Conservation (phyloP, 2,113 vertebrate genomes). For the Monopterus albus region DNA sequence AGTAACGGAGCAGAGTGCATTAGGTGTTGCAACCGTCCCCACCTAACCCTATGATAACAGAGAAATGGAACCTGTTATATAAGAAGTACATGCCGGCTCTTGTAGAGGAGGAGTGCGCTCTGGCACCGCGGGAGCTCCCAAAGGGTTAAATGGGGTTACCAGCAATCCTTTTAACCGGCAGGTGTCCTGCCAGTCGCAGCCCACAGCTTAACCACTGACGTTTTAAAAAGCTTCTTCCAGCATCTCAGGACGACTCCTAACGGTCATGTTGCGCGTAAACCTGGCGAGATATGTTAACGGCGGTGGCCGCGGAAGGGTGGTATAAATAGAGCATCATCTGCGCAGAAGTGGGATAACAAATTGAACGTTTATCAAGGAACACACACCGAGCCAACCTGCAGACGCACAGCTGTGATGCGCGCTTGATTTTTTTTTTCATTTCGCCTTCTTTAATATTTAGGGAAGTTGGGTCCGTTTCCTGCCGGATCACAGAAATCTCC, state of each 20-base stretch:
- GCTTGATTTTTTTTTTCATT: not conserved
- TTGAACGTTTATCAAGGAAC: conserved; percentile 47
- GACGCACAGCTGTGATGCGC: conserved; percentile 14
- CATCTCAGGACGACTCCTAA: conserved; percentile 87
- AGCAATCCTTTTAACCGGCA: conserved; percentile 89
- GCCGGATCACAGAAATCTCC: conserved; percentile 3
- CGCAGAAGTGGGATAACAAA: conserved; percentile 68
- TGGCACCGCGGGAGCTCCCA: conserved; percentile 53
- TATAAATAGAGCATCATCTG: conserved; percentile 84
- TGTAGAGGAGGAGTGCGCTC: too few species aligned
- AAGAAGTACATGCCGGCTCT: too few species aligned
- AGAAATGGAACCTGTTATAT: too few species aligned
- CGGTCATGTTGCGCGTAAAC: conserved; percentile 85
- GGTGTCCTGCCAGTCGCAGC: conserved; percentile 91
- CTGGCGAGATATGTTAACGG: conserved; percentile 83
- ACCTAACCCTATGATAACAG: too few species aligned
- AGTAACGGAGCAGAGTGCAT: too few species aligned
- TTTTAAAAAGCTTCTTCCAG: conserved; percentile 84
- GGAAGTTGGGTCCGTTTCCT: not conserved
- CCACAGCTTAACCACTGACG: conserved; percentile 66
- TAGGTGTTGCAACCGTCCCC: too few species aligned
- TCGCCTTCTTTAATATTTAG: not conserved
- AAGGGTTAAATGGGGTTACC: conserved; percentile 91
- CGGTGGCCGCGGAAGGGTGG: conserved; percentile 53
- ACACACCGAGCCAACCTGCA: conserved; percentile 22